Evolutionary conservation across 1,140 invertebrate species (phyloP).

Genomic region (Drosophila willistoni): DNA sequence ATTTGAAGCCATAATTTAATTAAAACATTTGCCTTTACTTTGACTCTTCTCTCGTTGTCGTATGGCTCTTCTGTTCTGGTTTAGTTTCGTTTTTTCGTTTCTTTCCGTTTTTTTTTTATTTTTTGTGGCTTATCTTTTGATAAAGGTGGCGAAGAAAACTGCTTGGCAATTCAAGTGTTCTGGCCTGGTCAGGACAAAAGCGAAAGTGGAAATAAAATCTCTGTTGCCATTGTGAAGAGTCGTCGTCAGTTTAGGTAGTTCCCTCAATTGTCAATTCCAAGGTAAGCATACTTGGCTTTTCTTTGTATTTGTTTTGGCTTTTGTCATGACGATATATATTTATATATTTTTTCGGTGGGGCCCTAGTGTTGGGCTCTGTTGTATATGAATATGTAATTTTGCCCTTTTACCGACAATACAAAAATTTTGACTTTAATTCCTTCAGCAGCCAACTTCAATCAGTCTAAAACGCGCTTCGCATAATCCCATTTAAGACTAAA

Average conservation of each 20-base stretch:
- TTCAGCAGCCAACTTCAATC: neutral
- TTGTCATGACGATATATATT: conserved; percentile 14
- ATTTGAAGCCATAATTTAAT: conserved; percentile 59
- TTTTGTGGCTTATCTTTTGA: conserved; percentile 7
- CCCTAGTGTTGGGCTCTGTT: conserved; percentile 44
- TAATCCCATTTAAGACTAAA: conserved; percentile 4
- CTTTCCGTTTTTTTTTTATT: neutral
- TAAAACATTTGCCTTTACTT: conserved; percentile 52
- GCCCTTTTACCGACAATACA: conserved; percentile 18
- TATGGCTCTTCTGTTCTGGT: neutral
- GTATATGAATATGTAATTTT: conserved; percentile 70
- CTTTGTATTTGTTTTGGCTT: conserved; percentile 19
- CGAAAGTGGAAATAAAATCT: conserved; percentile 12
- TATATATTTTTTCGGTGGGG: neutral
- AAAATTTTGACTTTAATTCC: neutral
- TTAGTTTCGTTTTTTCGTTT: neutral
- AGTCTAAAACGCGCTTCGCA: conserved; percentile 1
- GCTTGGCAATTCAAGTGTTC: conserved; percentile 14
- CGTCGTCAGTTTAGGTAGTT: neutral
- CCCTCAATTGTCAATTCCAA: conserved; percentile 20
- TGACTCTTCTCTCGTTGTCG: conserved; percentile 8
- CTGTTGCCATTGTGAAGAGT: conserved; percentile 10
- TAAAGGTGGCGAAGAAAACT: conserved; percentile 2
- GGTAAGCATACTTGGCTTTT: conserved; percentile 35
- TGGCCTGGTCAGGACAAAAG: conserved; percentile 7